Evolutionary conservation across 2,888 invertebrate species (phyloP).

Genomic region (Polymixis flavicincta): DNA sequence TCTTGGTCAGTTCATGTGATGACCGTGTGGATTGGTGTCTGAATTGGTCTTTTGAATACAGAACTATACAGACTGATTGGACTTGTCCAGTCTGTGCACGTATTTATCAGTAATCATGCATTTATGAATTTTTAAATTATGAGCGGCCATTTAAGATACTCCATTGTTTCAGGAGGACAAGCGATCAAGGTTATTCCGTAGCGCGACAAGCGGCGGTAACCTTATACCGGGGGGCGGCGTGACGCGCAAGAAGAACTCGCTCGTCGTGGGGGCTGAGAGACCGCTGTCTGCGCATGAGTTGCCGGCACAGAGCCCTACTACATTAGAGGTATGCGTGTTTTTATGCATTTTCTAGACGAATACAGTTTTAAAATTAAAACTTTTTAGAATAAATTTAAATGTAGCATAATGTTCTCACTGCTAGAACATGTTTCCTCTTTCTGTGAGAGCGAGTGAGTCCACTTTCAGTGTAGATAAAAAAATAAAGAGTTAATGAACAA

Average conservation of each 20-base stretch:
- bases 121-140: not conserved
- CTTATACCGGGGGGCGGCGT: slow-evolving; percentile 82
- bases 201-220: slow-evolving; percentile 90
- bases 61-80: no score
- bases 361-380: not conserved
- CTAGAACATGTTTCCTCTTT: not conserved
- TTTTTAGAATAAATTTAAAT: not conserved
- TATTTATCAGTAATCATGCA: no score
- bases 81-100: no score
- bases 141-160: not conserved
- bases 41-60: no score
- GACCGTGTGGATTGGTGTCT: no score
- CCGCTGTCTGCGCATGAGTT: slow-evolving; percentile 87
- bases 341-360: not conserved
- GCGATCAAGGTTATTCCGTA: slow-evolving; percentile 92
- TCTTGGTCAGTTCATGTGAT: no score
- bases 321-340: slow-evolving; percentile 78
- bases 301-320: slow-evolving; percentile 87
- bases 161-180: slow-evolving; percentile 83
- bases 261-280: slow-evolving; percentile 79
- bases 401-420: not conserved
- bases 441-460: not conserved
- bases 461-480: not conserved
- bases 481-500: not conserved
- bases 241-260: slow-evolving; percentile 86